Evolutionary conservation across 1,140 invertebrate species (phyloP).

Genomic region (Cheumatopsyche charites): DNA sequence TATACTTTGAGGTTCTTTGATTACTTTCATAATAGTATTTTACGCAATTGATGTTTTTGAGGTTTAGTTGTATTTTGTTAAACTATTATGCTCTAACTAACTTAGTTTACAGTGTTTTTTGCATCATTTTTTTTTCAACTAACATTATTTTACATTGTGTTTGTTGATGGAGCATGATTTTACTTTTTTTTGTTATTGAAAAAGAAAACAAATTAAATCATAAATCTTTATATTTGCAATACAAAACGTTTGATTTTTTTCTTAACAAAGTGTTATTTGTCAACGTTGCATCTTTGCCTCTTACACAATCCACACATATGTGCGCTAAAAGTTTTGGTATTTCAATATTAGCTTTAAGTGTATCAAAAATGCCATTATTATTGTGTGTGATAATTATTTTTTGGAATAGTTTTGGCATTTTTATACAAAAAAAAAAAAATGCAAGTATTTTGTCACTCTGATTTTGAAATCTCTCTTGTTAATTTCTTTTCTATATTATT

Average conservation of each 20-base stretch:
- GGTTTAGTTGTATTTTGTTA: constrained; percentile 20
- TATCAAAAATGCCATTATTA: constrained; percentile 12
- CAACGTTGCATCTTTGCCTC: constrained; percentile 63
- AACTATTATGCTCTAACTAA: constrained; percentile 30
- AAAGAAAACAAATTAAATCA: neutral
- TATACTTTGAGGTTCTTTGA: neutral
- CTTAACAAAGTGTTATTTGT: constrained; percentile 51
- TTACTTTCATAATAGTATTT: neutral
- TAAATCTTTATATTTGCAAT: too few species aligned
- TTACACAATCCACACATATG: constrained; percentile 64
- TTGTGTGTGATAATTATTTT: constrained; percentile 25
- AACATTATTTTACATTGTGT: constrained; percentile 45
- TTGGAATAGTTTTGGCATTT: constrained; percentile 24
- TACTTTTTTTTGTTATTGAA: constrained; percentile 30
- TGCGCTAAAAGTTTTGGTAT: constrained; percentile 61
- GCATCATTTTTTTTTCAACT: constrained; percentile 44
- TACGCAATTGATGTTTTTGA: neutral
- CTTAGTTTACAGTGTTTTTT: constrained; percentile 33
- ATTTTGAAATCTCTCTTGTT: neutral
- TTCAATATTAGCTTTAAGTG: constrained; percentile 29
- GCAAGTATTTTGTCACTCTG: constrained; percentile 25
- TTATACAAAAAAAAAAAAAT: neutral
- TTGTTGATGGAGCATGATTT: constrained; percentile 44
- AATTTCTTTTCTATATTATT: neutral
- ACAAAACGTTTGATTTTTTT: constrained; percentile 30